Percentiles rank a stretch among this genome's conserved stretches.
These are phyloP conservation scores for Andricus curvator DNA, from an alignment of 2,888 invertebrate genomes.

Conservation along the genomic window DNA sequence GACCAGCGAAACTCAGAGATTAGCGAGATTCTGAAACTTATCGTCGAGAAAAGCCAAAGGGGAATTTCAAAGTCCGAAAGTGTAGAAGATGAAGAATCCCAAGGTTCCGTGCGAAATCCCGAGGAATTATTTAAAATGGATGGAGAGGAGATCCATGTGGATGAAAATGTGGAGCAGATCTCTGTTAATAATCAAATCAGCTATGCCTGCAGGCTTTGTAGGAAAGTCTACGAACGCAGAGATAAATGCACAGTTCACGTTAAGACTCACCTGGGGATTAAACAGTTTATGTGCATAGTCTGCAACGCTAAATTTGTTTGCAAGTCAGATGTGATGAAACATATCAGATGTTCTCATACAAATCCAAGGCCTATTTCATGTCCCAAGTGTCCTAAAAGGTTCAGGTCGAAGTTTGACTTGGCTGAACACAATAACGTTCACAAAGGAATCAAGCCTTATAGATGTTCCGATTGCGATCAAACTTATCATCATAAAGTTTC, in stretches of 20 bases:
- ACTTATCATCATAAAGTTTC: slow-evolving; percentile 77
- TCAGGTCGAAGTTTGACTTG: slow-evolving; percentile 75
- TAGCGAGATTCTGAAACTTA: slow-evolving; percentile 70
- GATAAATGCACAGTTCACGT: slow-evolving; percentile 77
- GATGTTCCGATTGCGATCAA: slow-evolving; percentile 73
- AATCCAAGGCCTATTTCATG: slow-evolving; percentile 76
- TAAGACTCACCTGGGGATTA: slow-evolving; percentile 75
- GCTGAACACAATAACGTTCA: slow-evolving; percentile 76
- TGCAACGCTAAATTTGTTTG: slow-evolving; percentile 76
- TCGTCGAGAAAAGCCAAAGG: slow-evolving; percentile 64
- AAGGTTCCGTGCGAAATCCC: slow-evolving; percentile 69
- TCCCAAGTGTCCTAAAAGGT: slow-evolving; percentile 75
- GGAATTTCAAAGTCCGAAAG: slow-evolving; percentile 62
- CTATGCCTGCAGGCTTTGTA: slow-evolving; percentile 74
- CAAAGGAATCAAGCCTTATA: slow-evolving; percentile 75
- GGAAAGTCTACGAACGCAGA: slow-evolving; percentile 74
- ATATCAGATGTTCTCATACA: slow-evolving; percentile 76
- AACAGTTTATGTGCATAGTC: slow-evolving; percentile 74
- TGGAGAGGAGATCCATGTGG: slow-evolving; percentile 75
- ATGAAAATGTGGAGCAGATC: slow-evolving; percentile 73
- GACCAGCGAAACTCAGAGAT: slow-evolving; percentile 70
- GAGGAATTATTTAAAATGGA: slow-evolving; percentile 74
- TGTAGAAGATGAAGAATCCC: slow-evolving; percentile 68
- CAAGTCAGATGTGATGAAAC: slow-evolving; percentile 77
- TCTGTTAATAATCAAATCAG: slow-evolving; percentile 69